Evolutionary conservation across 2,113 vertebrate species (phyloP).

Genomic region (Anser brachyrhynchus): DNA sequence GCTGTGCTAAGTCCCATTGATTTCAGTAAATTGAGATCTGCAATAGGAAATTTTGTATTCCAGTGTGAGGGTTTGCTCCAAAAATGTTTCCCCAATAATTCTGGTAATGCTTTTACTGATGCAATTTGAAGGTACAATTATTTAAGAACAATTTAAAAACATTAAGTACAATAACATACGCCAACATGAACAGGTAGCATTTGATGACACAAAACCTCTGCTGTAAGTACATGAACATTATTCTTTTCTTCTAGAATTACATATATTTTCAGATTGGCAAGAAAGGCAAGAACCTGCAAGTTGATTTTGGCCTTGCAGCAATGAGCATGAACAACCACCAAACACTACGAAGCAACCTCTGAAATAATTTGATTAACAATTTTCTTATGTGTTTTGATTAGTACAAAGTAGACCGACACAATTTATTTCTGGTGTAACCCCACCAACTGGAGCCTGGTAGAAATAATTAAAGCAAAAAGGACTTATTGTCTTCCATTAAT

Average conservation of each 20-base stretch:
- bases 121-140: neutral
- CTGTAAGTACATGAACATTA: neutral
- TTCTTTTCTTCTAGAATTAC: neutral
- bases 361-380: slow-evolving; percentile 18
- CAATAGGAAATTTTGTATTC: neutral
- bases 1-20: neutral
- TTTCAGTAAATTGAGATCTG: neutral
- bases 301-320: neutral
- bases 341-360: neutral
- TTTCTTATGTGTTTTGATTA: slow-evolving; percentile 1
- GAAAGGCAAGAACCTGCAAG: neutral
- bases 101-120: neutral
- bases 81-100: neutral
- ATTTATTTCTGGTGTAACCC: neutral
- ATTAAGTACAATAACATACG: neutral
- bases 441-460: neutral
- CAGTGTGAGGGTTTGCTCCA: neutral
- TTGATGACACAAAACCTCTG: neutral
- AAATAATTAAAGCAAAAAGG: neutral
- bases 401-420: neutral
- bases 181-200: neutral
- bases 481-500: neutral
- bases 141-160: neutral
- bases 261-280: neutral
- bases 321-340: neutral